Percentiles rank a stretch among this genome's conserved stretches.
Conservation (phyloP, 2,797 vertebrate genomes). For the Orientallactaga sibirica region DNA sequence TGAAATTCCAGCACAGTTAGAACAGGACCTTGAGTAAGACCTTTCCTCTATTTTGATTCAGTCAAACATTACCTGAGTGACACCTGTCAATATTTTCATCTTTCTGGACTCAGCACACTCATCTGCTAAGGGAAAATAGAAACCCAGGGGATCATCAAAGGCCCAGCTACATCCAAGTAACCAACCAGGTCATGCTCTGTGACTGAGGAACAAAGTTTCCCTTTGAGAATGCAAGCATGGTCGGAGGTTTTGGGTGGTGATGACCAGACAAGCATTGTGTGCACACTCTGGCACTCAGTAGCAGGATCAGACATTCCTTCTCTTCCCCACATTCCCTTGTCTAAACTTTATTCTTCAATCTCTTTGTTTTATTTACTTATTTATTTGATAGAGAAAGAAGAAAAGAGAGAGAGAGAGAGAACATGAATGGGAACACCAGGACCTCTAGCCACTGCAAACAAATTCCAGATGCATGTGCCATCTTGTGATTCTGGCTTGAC, state of each 20-base stretch:
- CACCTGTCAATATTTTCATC: neutral
- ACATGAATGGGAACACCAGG: too few relatives aligned
- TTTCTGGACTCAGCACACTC: neutral
- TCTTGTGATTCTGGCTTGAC: too few relatives aligned
- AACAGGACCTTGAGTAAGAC: neutral
- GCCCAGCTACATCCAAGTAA: neutral
- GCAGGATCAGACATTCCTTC: neutral
- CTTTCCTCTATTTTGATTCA: neutral
- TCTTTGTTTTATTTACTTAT: neutral
- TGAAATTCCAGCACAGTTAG: neutral
- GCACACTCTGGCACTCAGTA: too few relatives aligned
- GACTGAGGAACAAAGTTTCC: neutral
- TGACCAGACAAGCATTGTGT: neutral
- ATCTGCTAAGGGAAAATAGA: neutral
- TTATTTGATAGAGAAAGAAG: too few relatives aligned
- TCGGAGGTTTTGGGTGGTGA: neutral
- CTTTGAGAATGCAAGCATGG: neutral
- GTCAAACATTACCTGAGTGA: neutral
- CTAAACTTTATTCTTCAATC: neutral
- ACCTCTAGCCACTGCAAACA: too few relatives aligned
- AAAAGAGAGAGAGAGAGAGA: too few relatives aligned
- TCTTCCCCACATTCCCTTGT: neutral
- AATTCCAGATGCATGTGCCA: too few relatives aligned
- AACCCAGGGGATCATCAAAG: neutral
- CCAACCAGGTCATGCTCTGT: neutral